Evolutionary conservation across 2,113 vertebrate genomes (phyloP).

Genomic region (Amazona vittata): DNA sequence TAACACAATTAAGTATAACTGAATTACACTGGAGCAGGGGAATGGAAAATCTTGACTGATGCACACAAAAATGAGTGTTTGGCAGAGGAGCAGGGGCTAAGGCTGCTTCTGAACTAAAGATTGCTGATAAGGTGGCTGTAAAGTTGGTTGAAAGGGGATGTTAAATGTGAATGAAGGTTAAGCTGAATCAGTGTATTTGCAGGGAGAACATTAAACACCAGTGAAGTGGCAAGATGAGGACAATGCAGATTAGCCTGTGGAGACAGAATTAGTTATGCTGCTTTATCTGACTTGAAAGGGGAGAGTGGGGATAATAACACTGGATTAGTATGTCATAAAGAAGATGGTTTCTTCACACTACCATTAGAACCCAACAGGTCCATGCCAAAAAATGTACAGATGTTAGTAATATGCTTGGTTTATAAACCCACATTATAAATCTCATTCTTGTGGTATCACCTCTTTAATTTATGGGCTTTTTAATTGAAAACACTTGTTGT

Average conservation of each 20-base stretch:
- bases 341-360: neutral
- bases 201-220: neutral
- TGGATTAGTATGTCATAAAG: neutral
- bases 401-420: neutral
- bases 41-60: conserved; percentile 9
- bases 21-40: neutral
- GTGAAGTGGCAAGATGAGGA: neutral
- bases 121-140: neutral
- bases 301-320: neutral
- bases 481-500: neutral
- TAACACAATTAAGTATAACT: conserved; percentile 31
- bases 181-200: neutral
- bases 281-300: neutral
- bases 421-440: neutral
- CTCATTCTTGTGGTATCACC: neutral
- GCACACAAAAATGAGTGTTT: neutral
- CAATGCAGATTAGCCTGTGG: neutral
- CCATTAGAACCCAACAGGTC: neutral
- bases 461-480: neutral
- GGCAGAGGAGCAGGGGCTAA: neutral
- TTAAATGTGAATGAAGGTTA: neutral
- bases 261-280: neutral
- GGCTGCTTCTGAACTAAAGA: neutral
- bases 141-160: neutral
- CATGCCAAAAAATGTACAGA: neutral